Conservation (phyloP, 2,113 vertebrate species). For the Phalacrocorax pelagicus region DNA sequence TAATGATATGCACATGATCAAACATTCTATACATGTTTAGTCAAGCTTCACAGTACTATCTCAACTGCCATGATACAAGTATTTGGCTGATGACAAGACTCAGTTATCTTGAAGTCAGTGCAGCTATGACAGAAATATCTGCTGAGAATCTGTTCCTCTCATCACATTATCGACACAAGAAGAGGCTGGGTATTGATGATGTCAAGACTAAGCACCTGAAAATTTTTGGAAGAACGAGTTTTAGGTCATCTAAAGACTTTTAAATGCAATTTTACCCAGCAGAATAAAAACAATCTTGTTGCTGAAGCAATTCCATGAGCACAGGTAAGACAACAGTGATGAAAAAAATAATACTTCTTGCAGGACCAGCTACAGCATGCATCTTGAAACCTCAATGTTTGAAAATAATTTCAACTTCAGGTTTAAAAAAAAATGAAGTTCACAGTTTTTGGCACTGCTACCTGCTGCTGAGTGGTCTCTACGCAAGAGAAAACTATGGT, state of each 20-base stretch:
- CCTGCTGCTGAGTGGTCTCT: background rate
- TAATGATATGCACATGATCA: background rate
- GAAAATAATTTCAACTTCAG: background rate
- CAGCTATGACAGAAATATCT: background rate
- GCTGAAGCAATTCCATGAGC: background rate
- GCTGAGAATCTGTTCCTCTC: background rate
- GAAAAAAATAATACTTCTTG: background rate
- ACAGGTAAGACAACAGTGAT: background rate
- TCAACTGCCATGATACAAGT: background rate
- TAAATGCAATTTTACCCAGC: background rate
- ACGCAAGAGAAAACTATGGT: background rate
- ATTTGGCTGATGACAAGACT: background rate
- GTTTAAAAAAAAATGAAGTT: background rate
- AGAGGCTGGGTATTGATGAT: background rate
- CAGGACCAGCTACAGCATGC: background rate
- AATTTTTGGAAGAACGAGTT: background rate
- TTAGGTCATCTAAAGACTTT: background rate
- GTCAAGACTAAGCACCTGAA: background rate
- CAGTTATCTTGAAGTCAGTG: background rate
- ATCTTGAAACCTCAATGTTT: background rate
- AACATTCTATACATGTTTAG: background rate
- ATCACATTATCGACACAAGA: accelerated
- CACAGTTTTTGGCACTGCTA: background rate
- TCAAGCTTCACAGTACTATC: background rate
- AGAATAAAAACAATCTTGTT: background rate